Percentiles rank a stretch among this genome's conserved stretches.
Evolutionary conservation across 1,140 invertebrate species (phyloP).

Genomic region (Brachionus koreanus): DNA sequence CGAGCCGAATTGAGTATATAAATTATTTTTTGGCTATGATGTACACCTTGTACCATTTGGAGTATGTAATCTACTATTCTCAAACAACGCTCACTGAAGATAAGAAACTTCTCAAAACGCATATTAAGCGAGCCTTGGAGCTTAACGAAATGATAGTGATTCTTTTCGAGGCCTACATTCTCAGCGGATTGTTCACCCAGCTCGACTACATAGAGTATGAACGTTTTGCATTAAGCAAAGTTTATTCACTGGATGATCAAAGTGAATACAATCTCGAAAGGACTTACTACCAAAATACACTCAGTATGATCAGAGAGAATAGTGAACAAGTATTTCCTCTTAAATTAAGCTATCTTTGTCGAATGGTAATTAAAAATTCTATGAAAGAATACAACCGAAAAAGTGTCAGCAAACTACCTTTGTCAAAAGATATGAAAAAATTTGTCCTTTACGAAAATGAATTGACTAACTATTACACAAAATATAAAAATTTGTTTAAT

Average conservation of each 20-base stretch:
- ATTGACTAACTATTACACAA: background rate
- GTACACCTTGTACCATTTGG: slow-evolving; percentile 20
- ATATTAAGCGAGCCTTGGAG: background rate
- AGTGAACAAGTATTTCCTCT: background rate
- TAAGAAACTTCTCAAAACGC: background rate
- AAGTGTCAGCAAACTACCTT: background rate
- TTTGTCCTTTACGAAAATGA: slow-evolving; percentile 14
- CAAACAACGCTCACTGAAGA: background rate
- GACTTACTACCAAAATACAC: background rate
- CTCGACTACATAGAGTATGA: background rate
- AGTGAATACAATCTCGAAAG: slow-evolving; percentile 10
- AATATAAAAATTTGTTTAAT: slow-evolving; percentile 1
- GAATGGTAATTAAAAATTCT: slow-evolving; percentile 15
- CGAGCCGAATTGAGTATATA: background rate
- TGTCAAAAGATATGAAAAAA: slow-evolving; percentile 11
- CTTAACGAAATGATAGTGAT: background rate
- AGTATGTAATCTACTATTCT: slow-evolving; percentile 3
- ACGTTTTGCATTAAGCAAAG: background rate
- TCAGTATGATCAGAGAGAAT: background rate
- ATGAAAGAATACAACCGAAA: background rate
- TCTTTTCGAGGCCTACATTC: background rate
- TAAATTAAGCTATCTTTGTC: background rate
- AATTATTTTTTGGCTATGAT: slow-evolving; percentile 18
- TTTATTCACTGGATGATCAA: background rate
- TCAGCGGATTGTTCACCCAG: background rate